Conservation (phyloP, 2,113 vertebrate genomes). For the Petrocephalus microphthalmus region DNA sequence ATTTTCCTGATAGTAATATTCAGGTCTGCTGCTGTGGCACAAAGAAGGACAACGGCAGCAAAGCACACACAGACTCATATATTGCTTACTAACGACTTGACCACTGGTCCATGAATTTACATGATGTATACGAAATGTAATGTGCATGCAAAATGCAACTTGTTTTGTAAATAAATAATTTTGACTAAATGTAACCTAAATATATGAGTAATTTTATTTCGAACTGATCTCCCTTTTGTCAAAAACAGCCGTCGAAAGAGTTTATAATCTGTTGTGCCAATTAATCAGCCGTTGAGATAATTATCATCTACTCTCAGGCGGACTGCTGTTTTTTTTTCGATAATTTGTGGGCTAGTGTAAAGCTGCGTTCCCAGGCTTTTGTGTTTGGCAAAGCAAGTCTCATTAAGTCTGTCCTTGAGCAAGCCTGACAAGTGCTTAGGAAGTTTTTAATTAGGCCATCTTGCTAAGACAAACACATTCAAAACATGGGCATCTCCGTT, state of each 20-base stretch:
- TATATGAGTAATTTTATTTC: neutral
- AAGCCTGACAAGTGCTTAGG: neutral
- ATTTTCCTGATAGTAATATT: conserved; percentile 91
- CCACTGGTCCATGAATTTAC: neutral
- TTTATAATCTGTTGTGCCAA: neutral
- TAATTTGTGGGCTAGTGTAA: neutral
- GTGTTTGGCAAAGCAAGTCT: neutral
- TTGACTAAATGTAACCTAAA: neutral
- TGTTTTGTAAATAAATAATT: neutral
- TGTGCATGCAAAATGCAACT: neutral
- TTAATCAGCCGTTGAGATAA: neutral
- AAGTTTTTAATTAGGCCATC: conserved; percentile 1
- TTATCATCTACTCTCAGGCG: neutral
- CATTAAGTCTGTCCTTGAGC: conserved; percentile 6
- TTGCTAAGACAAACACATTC: neutral
- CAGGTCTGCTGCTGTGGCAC: conserved; percentile 64
- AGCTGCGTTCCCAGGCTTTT: neutral
- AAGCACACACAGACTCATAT: neutral
- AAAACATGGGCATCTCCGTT: neutral
- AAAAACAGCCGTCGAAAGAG: neutral
- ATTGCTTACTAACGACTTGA: neutral
- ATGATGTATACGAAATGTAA: neutral
- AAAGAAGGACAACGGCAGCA: neutral
- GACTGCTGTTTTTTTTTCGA: neutral
- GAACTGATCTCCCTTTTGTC: neutral